Conservation (phyloP, 1,140 invertebrate species). For the Drosophila obscura region DNA sequence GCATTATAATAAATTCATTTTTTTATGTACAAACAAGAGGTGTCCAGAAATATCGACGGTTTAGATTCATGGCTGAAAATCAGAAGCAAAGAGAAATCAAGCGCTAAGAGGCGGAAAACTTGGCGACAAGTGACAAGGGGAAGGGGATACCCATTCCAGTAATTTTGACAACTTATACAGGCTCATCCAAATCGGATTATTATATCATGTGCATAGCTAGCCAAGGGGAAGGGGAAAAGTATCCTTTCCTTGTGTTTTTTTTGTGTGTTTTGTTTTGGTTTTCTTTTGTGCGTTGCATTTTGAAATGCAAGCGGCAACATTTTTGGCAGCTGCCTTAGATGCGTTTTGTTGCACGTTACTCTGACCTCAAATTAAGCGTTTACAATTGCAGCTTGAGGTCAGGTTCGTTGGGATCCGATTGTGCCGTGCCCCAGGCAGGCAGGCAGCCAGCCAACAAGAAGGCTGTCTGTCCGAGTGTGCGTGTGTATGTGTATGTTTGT, state of each 20-base stretch:
- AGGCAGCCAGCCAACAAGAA: background rate
- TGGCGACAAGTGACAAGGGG: too few relatives aligned
- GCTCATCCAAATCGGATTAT: too few relatives aligned
- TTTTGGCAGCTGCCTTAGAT: constrained; percentile 16
- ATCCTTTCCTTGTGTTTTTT: background rate
- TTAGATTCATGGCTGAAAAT: too few relatives aligned
- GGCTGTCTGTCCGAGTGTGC: background rate
- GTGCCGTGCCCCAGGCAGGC: constrained; percentile 8
- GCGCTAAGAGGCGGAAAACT: too few relatives aligned
- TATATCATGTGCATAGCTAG: too few relatives aligned
- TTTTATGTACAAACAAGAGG: too few relatives aligned
- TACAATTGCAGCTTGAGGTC: constrained; percentile 68
- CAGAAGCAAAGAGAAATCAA: too few relatives aligned
- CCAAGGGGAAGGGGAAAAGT: background rate
- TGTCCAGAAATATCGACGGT: too few relatives aligned
- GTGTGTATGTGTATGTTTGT: background rate
- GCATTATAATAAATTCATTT: too few relatives aligned
- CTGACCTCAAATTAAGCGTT: constrained; percentile 70
- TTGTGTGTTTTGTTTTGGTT: background rate
- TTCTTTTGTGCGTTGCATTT: constrained; percentile 12
- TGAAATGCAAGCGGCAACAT: constrained; percentile 8
- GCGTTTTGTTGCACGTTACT: constrained; percentile 20
- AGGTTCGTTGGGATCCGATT: constrained; percentile 41
- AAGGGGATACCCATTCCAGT: too few relatives aligned
- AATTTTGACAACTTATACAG: too few relatives aligned